Evolutionary conservation across 2,888 invertebrate genomes (phyloP).

Genomic region (Laspeyria flexula): DNA sequence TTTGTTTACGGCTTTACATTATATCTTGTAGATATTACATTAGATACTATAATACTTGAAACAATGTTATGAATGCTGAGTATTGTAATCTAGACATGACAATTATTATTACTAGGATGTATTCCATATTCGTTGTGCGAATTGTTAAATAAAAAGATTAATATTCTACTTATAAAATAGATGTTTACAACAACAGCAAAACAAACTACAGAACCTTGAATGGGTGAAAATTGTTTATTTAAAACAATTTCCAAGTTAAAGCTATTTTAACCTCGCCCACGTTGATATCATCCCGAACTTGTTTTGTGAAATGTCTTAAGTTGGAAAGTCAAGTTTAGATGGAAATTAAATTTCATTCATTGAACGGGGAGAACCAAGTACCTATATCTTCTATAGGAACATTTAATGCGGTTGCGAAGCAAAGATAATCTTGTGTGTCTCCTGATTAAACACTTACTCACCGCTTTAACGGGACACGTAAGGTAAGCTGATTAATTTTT

Average conservation of each 20-base stretch:
- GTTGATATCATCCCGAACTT: conserved; percentile 20
- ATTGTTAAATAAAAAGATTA: too few species aligned
- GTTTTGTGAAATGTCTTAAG: conserved; percentile 14
- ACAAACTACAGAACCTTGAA: conserved; percentile 10
- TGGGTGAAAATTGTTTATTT: conserved; percentile 14
- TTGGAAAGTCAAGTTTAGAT: conserved; percentile 24
- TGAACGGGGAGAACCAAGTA: conserved; percentile 14
- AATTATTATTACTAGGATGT: too few species aligned
- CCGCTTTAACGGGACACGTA: conserved; percentile 16
- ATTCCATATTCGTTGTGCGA: too few species aligned
- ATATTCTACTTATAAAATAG: background rate
- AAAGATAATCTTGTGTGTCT: conserved; percentile 24
- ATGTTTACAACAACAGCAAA: background rate
- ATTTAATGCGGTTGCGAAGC: conserved; percentile 15
- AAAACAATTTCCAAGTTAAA: conserved; percentile 19
- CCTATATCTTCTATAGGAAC: conserved; percentile 1
- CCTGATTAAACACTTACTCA: conserved; percentile 33
- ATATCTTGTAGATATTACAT: too few species aligned
- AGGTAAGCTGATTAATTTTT: conserved; percentile 29
- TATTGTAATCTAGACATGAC: too few species aligned
- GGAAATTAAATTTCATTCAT: conserved; percentile 33
- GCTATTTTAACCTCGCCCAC: conserved; percentile 31
- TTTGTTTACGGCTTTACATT: conserved; percentile 13
- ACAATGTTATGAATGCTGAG: too few species aligned
- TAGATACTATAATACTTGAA: too few species aligned